phyloP scores from a whole-genome alignment of 2,113 vertebrate species.

The Heterotis niloticus region DNA sequence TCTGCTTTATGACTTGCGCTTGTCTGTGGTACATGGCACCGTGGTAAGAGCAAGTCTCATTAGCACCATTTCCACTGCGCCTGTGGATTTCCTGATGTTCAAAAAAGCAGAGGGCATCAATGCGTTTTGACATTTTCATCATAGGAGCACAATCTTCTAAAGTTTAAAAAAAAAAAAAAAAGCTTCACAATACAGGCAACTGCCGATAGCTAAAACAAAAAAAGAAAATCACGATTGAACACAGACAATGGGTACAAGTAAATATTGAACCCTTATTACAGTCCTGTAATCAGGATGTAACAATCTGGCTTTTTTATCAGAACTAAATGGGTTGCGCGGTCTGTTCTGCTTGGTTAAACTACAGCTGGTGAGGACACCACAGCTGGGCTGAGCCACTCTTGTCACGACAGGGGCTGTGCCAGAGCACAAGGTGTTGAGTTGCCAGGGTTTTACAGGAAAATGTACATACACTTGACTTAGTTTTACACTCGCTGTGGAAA shows the following conservation, averaged over 20 bases:
- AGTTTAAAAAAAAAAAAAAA: no score
- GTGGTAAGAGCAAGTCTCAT: no score
- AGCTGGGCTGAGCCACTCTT: background rate
- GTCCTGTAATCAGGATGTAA: constrained; percentile 28
- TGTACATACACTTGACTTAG: background rate
- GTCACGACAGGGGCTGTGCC: background rate
- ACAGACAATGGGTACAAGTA: background rate
- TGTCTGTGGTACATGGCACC: no score
- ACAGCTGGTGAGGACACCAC: background rate
- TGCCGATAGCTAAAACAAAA: no score
- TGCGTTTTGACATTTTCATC: background rate
- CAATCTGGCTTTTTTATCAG: constrained; percentile 34
- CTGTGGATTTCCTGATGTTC: background rate
- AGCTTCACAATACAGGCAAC: no score
- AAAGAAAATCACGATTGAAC: no score
- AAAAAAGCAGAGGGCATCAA: background rate
- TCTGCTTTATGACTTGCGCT: background rate
- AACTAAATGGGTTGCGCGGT: constrained; percentile 1
- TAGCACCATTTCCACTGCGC: background rate
- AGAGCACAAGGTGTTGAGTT: background rate
- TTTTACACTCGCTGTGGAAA: constrained; percentile 1
- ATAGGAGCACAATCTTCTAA: background rate
- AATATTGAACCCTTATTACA: background rate
- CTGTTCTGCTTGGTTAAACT: background rate
- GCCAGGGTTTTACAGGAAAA: background rate